Evolutionary conservation across 1,140 invertebrate species (phyloP), one percentile per base, ranked within the genome.

Genomic region (Choristoneura fumiferana): DNA sequence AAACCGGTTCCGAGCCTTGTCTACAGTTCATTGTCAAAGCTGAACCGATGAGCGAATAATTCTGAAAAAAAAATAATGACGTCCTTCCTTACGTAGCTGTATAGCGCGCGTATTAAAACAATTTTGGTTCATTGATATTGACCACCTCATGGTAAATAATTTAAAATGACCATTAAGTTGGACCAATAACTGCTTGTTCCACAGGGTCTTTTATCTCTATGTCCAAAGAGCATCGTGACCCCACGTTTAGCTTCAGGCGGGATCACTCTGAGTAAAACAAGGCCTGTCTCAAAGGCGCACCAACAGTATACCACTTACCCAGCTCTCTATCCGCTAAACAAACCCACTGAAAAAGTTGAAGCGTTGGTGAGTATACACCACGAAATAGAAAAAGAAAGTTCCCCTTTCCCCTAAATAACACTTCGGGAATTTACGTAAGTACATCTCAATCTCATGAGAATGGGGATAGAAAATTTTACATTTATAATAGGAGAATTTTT

Each of bases 311-410:
- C 93, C 13, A 92, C 92, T 1, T 87, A 94, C 66, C 87, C 91
- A 59, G 81, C 89, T 4, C 55, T 92, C 10, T 95, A 92, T 91
- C 94, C 94, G 1, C 62, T 95, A 1, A 94, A 91, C 63, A 84
- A 95, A 74, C 92, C 94, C 0, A 68, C 94, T n/a, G 87, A 90
- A 3, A 96, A 80, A 64, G 60, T 93, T 8, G 94, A 94, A 71
- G 91, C 92, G 0, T 69, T 91, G 40, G 86, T 92, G 54, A 75
- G 69, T 18, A 33, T 12, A 29, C 22, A 2, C 6, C 6, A 29
- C 2, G 2, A 29, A 2, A 29, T 29, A 3, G 6, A 3, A 3
- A 3, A 29, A 29, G 6, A 29, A 29, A 29, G 22, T 29, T 2
- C 6, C 22, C 22, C n/a, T 9, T 10, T 37, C 35, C n/a, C n/a